These are phyloP conservation scores for Drosophila parabipectinata DNA, from an alignment of 1,140 invertebrate species.

Conservation along the genomic window DNA sequence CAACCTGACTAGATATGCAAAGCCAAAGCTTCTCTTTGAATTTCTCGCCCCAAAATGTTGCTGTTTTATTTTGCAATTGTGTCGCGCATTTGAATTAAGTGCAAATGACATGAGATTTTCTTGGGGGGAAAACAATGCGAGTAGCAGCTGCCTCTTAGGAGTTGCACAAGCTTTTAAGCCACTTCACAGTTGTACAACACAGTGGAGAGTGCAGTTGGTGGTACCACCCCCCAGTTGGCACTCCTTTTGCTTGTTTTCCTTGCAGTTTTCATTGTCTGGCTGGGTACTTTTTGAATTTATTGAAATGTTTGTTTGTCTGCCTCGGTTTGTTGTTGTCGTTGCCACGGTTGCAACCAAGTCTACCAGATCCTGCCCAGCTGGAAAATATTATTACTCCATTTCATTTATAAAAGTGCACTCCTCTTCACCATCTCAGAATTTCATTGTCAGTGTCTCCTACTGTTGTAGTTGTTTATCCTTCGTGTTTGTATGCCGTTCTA, in stretches of 20 bases:
- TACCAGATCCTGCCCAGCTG: slow-evolving; percentile 38
- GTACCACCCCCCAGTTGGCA: slow-evolving; percentile 29
- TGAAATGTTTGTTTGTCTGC: slow-evolving; percentile 82
- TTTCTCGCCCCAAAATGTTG: neutral
- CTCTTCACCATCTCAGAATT: slow-evolving; percentile 30
- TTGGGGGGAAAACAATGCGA: slow-evolving; percentile 41
- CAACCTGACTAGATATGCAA: slow-evolving; percentile 36
- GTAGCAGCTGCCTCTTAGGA: slow-evolving; percentile 45
- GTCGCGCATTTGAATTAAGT: slow-evolving; percentile 84
- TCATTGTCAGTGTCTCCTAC: slow-evolving; percentile 68
- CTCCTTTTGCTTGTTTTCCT: slow-evolving; percentile 76
- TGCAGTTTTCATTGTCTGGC: slow-evolving; percentile 60
- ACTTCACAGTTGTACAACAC: slow-evolving; percentile 58
- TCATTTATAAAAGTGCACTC: slow-evolving; percentile 78
- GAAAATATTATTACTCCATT: slow-evolving; percentile 83
- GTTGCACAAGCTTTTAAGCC: slow-evolving; percentile 72
- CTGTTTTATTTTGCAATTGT: slow-evolving; percentile 71
- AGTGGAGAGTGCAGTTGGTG: neutral
- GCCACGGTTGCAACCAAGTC: slow-evolving; percentile 31
- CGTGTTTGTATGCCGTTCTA: slow-evolving; percentile 4
- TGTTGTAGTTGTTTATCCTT: slow-evolving; percentile 4
- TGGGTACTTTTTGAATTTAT: slow-evolving; percentile 72
- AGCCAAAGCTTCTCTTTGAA: slow-evolving; percentile 18
- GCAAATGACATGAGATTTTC: slow-evolving; percentile 83
- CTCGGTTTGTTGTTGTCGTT: slow-evolving; percentile 22